Evolutionary conservation across 1,140 invertebrate species (phyloP).

Genomic region (Carcinoscorpius rotundicauda): DNA sequence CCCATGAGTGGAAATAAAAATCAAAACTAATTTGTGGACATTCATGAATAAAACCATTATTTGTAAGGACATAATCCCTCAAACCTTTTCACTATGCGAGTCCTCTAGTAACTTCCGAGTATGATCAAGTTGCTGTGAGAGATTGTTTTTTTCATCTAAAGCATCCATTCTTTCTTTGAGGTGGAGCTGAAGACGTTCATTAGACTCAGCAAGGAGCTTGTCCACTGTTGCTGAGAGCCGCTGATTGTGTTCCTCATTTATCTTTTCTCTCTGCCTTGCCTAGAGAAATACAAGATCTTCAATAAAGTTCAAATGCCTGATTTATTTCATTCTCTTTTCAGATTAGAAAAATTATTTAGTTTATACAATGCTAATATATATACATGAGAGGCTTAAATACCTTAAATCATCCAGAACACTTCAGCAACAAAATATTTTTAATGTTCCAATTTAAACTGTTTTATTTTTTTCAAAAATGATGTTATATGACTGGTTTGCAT

Average conservation of each 20-base stretch:
- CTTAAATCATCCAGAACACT: too few species aligned
- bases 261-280: constrained; percentile 90
- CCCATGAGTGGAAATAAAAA: too few species aligned
- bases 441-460: constrained; percentile 94
- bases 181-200: constrained; percentile 93
- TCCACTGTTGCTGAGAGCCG: constrained; percentile 91
- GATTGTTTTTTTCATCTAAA: constrained; percentile 91
- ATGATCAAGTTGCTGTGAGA: constrained; percentile 92
- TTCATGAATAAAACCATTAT: too few species aligned
- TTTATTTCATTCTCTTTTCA: constrained; percentile 81
- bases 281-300: constrained; percentile 38
- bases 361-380: too few species aligned
- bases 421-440: constrained; percentile 45
- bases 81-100: constrained; percentile 69
- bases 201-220: constrained; percentile 87
- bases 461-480: constrained; percentile 27
- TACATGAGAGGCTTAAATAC: too few species aligned
- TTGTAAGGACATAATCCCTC: neutral
- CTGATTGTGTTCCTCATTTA: constrained; percentile 99
- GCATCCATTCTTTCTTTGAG: constrained; percentile 98
- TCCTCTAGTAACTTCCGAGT: constrained; percentile 88
- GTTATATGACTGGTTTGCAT: too few species aligned
- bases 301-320: constrained; percentile 87
- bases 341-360: too few species aligned
- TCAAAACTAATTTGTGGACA: too few species aligned